These are phyloP conservation scores for Sarcophaga caerulescens DNA, from an alignment of 2,888 invertebrate species.

Conservation along the genomic window DNA sequence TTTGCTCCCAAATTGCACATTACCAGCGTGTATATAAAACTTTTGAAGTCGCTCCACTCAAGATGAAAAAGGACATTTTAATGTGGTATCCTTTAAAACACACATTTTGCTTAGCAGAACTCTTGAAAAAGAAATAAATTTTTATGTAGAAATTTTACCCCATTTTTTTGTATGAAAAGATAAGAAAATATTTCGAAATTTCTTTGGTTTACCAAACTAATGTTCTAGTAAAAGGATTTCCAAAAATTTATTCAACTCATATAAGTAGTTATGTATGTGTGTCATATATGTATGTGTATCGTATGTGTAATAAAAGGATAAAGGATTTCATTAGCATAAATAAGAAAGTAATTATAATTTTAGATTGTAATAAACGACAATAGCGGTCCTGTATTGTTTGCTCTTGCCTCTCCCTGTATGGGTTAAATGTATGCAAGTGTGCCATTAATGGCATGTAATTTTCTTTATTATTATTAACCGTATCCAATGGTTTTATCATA, in stretches of 20 bases:
- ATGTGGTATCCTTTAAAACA: slow-evolving; percentile 11
- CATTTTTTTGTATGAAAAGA: slow-evolving; percentile 4
- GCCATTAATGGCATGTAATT: slow-evolving; percentile 41
- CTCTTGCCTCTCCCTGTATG: slow-evolving; percentile 25
- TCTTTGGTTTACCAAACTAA: slow-evolving; percentile 27
- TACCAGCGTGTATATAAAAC: slow-evolving; percentile 45
- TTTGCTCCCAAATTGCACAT: slow-evolving; percentile 68
- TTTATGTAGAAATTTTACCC: slow-evolving; percentile 4
- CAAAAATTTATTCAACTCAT: background rate
- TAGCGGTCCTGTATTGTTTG: background rate
- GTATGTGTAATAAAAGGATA: slow-evolving; percentile 29
- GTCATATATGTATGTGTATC: too few relatives aligned
- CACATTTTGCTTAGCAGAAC: slow-evolving; percentile 11
- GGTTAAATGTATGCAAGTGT: slow-evolving; percentile 29
- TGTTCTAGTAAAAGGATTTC: background rate
- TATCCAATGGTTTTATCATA: slow-evolving; percentile 78
- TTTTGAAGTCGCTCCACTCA: slow-evolving; percentile 11
- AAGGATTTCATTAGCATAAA: slow-evolving; percentile 68
- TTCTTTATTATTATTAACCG: slow-evolving; percentile 58
- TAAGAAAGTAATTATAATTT: slow-evolving; percentile 65
- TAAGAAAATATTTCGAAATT: slow-evolving; percentile 56
- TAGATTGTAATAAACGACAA: slow-evolving; percentile 28
- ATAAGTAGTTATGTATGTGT: background rate
- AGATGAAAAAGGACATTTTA: background rate
- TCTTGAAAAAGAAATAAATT: background rate